These are phyloP conservation scores for Cassiopea andromeda DNA, from an alignment of 30 jellyfish, hydroid and myxozoan species.

Conservation along the genomic window DNA sequence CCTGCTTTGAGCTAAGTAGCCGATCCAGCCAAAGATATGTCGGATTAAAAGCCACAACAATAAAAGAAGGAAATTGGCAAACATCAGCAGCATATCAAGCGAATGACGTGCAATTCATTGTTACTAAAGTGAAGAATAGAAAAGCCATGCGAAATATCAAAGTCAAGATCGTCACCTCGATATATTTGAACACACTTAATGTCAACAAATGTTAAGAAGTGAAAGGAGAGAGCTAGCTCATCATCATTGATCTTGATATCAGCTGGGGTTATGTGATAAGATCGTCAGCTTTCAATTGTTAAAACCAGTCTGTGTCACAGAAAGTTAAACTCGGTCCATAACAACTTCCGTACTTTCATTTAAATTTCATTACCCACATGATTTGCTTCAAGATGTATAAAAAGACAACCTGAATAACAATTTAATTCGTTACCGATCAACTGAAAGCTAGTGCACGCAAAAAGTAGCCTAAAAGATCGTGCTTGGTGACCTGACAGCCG, in stretches of 20 bases:
- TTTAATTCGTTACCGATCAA: too few relatives aligned
- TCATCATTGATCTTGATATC: background rate
- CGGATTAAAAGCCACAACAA: slow-evolving; percentile 69
- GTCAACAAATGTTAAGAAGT: background rate
- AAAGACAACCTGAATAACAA: too few relatives aligned
- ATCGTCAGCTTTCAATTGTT: too few relatives aligned
- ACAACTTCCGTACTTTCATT: too few relatives aligned
- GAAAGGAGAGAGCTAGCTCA: background rate
- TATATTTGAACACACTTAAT: background rate
- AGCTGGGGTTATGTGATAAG: too few relatives aligned
- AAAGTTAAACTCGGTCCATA: too few relatives aligned
- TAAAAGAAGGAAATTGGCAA: slow-evolving; percentile 53
- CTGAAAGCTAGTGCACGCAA: too few relatives aligned
- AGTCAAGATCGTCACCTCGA: slow-evolving; percentile 22
- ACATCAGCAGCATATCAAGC: slow-evolving; percentile 57
- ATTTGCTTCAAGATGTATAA: too few relatives aligned
- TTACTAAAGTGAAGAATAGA: background rate
- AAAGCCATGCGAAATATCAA: slow-evolving; percentile 23
- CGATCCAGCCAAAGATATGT: slow-evolving; percentile 52
- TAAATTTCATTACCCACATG: too few relatives aligned
- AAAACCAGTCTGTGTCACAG: too few relatives aligned
- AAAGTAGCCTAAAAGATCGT: too few relatives aligned
- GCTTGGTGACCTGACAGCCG: too few relatives aligned
- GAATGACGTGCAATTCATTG: slow-evolving; percentile 35
- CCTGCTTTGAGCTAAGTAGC: slow-evolving; percentile 63